Base-by-base conservation (phyloP, 2,113 vertebrate species). In the human region DNA sequence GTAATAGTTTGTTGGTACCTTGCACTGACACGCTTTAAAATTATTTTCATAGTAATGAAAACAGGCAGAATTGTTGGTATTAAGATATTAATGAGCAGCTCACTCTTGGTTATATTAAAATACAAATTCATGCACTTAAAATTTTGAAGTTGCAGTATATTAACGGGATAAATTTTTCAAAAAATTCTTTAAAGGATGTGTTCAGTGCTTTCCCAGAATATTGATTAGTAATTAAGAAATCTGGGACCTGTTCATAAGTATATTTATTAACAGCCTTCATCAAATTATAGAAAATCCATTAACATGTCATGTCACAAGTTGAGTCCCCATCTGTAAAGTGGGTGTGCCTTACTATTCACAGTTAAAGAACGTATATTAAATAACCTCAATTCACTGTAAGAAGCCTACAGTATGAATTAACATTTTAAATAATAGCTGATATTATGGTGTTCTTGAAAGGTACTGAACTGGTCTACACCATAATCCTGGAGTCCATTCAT, bases 211-310 rank as follows among this genome's bases (percentile, higher is more conserved):
- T 93, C 38, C 48, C 30, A 91, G 73, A 96, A 90, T 89, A 59
- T 95, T 72, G 40, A 30, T 96, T 83, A 80, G 43, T 45, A 95
- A 55, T 70, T 94, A 93, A 92, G 68, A 88, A 92, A 82, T 90
- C 90, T 86, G 45, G 14, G 14, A 97, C 55, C 45, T 73, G 59
- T 79, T 94, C 68, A 76, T 82, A 68, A 78, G 43, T 97, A 20
- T 92, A 80, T 94, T 81, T 78, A 45, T 90, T 91, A 88, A 87
- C 52, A 87, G 20, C 84, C 10, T 92, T 96, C n/a, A 61, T 83
- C 50, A 86, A 25, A 73, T 45, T 55, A 61, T 9, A 85, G 13
- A 86, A 82, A 93, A 78, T 81, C 40, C 30, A 73, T 72, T 86
- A 91, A 89, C 89, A 40, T 73, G 30, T 38, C n/a, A 52, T 93